These are phyloP conservation scores for Therioaphis trifolii DNA, from an alignment of 2,888 invertebrate genomes.

Conservation along the genomic window DNA sequence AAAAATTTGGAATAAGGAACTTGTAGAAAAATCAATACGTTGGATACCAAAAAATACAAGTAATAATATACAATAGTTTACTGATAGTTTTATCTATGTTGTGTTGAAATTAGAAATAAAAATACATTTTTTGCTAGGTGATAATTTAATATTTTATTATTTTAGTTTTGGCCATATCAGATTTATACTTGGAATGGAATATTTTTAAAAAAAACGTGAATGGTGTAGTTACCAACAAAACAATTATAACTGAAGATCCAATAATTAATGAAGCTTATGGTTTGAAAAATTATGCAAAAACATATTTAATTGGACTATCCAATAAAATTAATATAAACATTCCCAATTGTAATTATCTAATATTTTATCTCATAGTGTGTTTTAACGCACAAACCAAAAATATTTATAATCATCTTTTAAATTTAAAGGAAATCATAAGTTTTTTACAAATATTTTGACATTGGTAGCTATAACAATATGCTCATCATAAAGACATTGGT, in stretches of 20 bases:
- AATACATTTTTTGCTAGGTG: not conserved
- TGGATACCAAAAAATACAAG: slow-evolving; percentile 78
- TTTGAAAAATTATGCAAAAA: slow-evolving; percentile 71
- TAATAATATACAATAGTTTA: too few species aligned
- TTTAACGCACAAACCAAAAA: too few species aligned
- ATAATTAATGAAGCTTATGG: slow-evolving; percentile 74
- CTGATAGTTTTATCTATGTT: too few species aligned
- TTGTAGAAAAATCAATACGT: slow-evolving; percentile 75
- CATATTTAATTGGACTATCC: slow-evolving; percentile 65
- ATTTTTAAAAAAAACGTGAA: slow-evolving; percentile 70
- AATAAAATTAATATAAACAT: slow-evolving; percentile 66
- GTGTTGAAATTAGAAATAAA: too few species aligned
- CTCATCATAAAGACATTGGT: too few species aligned
- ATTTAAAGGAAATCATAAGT: too few species aligned
- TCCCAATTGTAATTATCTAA: slow-evolving; percentile 66
- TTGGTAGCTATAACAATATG: too few species aligned
- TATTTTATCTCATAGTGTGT: too few species aligned
- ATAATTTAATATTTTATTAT: too few species aligned
- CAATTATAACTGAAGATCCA: slow-evolving; percentile 81
- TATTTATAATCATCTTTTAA: too few species aligned
- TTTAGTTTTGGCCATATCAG: slow-evolving; percentile 77
- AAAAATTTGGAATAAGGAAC: slow-evolving; percentile 78
- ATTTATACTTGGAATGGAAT: slow-evolving; percentile 73
- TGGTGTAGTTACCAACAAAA: slow-evolving; percentile 71
- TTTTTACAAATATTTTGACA: too few species aligned